Percentiles rank a stretch among this genome's conserved stretches.
phyloP scores from a whole-genome alignment of 2,888 invertebrate genomes.

The Diaperis boleti region DNA sequence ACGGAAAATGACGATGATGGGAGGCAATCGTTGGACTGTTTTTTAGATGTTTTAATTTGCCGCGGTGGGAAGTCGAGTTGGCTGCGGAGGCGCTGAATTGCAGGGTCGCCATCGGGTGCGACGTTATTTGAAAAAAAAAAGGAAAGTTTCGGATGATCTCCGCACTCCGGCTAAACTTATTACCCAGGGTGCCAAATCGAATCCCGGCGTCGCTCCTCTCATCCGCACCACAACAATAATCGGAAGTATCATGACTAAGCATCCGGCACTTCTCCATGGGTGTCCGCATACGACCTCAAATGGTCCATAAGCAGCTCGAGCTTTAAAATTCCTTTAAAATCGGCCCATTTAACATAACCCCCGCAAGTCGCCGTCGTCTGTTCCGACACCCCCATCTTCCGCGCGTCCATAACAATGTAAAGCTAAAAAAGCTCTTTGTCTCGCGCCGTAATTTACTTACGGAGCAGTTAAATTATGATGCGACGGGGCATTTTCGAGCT shows the following conservation, averaged over 20 bases:
- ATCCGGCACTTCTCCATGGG: conserved; percentile 24
- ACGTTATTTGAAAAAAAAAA: too few species aligned
- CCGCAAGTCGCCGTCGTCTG: conserved; percentile 19
- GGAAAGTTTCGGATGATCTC: too few species aligned
- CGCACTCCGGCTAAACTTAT: too few species aligned
- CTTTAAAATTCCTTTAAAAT: conserved; percentile 39
- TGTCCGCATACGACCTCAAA: conserved; percentile 39
- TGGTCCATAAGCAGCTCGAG: conserved; percentile 31
- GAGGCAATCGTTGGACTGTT: too few species aligned
- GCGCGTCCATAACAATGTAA: conserved; percentile 33
- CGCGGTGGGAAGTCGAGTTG: too few species aligned
- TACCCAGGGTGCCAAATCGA: too few species aligned
- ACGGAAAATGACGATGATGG: conserved; percentile 1
- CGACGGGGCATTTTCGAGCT: conserved; percentile 39
- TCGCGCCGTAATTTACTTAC: conserved; percentile 38
- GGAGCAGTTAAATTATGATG: conserved; percentile 39
- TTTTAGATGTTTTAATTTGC: too few species aligned
- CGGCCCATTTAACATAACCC: conserved; percentile 38
- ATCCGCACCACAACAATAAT: background rate
- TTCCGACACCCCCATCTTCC: conserved; percentile 28
- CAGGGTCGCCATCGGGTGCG: too few species aligned
- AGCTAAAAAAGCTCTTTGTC: conserved; percentile 38
- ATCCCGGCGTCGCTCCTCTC: too few species aligned
- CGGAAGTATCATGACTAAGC: conserved; percentile 37
- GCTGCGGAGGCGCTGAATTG: too few species aligned